Percentiles rank a stretch among this genome's conserved stretches.
phyloP scores from a whole-genome alignment of 2,113 vertebrate species.

The Microtus oregoni region DNA sequence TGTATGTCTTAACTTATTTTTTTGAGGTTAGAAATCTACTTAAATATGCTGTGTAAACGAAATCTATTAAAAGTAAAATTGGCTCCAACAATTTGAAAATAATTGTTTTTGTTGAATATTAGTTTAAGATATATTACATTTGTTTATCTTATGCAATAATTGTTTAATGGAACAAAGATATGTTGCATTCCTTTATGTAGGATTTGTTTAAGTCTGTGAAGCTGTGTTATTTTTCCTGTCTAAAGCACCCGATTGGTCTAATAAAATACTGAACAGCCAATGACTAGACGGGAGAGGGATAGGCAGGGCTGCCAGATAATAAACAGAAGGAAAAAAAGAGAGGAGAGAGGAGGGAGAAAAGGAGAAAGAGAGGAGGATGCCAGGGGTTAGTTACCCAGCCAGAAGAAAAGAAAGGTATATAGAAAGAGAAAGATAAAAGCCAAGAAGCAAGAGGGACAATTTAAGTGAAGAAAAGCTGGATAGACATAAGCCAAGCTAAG shows the following conservation, averaged over 20 bases:
- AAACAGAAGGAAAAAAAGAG: not conserved
- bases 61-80: not conserved
- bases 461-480: not conserved
- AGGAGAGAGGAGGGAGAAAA: not conserved
- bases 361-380: not conserved
- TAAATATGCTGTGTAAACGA: not conserved
- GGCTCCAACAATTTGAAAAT: not conserved
- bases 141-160: not conserved
- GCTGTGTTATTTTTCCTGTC: not conserved
- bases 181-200: not conserved
- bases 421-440: not conserved
- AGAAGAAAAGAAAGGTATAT: not conserved
- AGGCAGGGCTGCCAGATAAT: not conserved
- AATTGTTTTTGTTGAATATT: not conserved
- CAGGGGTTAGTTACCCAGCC: not conserved
- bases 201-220: not conserved
- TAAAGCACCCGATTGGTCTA: not conserved
- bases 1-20: not conserved
- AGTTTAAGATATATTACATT: not conserved
- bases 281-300: not conserved
- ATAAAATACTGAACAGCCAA: not conserved
- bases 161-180: not conserved
- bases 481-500: not conserved
- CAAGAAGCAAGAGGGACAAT: not conserved
- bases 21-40: not conserved